These are phyloP conservation scores for Valencia hispanica DNA, from an alignment of 2,797 vertebrate species.

Conservation along the genomic window DNA sequence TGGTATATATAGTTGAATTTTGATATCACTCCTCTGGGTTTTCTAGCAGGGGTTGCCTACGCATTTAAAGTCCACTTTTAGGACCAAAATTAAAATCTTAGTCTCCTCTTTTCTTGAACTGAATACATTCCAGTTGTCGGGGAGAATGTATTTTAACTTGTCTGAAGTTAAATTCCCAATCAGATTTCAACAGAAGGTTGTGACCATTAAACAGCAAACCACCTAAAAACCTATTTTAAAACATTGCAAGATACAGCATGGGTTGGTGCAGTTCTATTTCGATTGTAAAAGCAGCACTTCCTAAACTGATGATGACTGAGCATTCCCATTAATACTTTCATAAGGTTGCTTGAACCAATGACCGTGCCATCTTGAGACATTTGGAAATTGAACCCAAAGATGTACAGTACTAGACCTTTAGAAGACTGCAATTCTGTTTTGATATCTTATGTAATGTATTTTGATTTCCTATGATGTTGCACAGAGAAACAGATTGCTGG, in stretches of 20 bases:
- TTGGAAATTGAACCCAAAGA: too few species aligned
- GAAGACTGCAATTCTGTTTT: too few species aligned
- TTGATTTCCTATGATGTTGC: too few species aligned
- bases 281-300: neutral
- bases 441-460: too few species aligned
- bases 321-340: too few species aligned
- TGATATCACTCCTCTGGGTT: neutral
- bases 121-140: neutral
- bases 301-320: too few species aligned
- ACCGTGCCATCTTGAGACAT: too few species aligned
- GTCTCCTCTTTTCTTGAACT: neutral
- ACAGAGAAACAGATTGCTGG: neutral
- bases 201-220: neutral
- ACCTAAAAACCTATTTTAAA: neutral
- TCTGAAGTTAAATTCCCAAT: neutral
- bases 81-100: neutral
- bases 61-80: neutral
- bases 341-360: too few species aligned
- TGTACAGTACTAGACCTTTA: too few species aligned
- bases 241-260: neutral
- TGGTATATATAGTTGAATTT: neutral
- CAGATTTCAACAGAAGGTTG: neutral
- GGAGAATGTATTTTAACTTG: neutral
- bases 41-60: too few species aligned
- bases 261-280: too few species aligned